Percentiles rank a stretch among this genome's conserved stretches.
Evolutionary conservation across 2,888 invertebrate species (phyloP).

Genomic region (Ophraella communa): DNA sequence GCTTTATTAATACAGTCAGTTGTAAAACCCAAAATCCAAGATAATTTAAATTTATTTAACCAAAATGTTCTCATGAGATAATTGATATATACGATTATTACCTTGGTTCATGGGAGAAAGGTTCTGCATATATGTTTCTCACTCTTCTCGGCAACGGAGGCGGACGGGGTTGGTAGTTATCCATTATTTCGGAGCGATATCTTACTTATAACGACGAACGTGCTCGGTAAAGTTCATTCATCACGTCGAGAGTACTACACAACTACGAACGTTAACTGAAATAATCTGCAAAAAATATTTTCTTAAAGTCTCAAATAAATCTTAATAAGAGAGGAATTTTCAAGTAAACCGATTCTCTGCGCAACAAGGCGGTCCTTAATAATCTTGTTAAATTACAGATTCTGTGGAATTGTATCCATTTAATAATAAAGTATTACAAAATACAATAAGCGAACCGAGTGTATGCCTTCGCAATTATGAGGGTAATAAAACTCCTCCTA

Average conservation of each 20-base stretch:
- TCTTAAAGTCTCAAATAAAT: not conserved
- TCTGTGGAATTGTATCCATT: not conserved
- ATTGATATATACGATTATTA: constrained; percentile 36
- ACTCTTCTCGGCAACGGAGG: constrained; percentile 70
- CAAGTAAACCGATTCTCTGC: not conserved
- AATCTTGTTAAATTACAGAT: not conserved
- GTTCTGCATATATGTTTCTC: constrained; percentile 72
- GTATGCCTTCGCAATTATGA: too few species aligned
- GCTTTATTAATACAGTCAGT: not conserved
- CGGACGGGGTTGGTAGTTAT: constrained; percentile 70
- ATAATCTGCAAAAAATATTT: constrained; percentile 15
- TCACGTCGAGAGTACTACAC: not conserved
- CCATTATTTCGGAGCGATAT: constrained; percentile 59
- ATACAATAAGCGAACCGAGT: too few species aligned
- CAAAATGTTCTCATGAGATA: constrained; percentile 22
- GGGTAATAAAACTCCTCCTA: too few species aligned
- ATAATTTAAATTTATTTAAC: constrained; percentile 28
- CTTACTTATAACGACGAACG: constrained; percentile 46
- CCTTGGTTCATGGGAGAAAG: constrained; percentile 65
- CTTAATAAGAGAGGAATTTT: not conserved
- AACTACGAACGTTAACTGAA: constrained; percentile 16
- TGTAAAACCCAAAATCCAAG: constrained; percentile 17
- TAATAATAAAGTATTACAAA: too few species aligned
- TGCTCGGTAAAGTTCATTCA: constrained; percentile 46
- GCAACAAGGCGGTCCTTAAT: not conserved